Conservation (phyloP, 2,797 vertebrate species). For the Aotus griseimembra region DNA sequence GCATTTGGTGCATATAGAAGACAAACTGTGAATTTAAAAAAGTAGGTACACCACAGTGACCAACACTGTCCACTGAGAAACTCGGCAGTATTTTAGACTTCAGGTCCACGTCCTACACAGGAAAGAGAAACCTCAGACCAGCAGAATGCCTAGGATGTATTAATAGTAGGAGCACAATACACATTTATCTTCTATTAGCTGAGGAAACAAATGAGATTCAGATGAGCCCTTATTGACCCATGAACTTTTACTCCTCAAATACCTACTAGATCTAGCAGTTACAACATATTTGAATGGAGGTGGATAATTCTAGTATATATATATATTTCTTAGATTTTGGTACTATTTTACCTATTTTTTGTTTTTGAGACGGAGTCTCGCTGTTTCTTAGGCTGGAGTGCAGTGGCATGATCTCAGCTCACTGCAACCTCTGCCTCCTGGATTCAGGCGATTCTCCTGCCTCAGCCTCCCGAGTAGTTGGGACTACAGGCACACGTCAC, state of each 20-base stretch:
- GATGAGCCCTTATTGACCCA: neutral
- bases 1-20: neutral
- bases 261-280: neutral
- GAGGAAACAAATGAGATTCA: slow-evolving; percentile 30
- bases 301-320: neutral
- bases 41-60: neutral
- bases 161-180: neutral
- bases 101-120: neutral
- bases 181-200: neutral
- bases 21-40: neutral
- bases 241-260: slow-evolving; percentile 14
- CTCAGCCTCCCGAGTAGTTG: neutral
- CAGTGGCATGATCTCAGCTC: neutral
- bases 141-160: neutral
- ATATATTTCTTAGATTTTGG: neutral
- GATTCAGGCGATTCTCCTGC: neutral
- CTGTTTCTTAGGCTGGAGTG: neutral
- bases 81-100: neutral
- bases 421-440: neutral
- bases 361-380: neutral
- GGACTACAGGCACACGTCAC: neutral
- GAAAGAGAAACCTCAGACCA: neutral
- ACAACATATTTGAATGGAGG: neutral
- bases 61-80: neutral
- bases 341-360: neutral